Base-by-base conservation (phyloP, 2,113 vertebrate genomes). In the Ptyas mucosa region DNA sequence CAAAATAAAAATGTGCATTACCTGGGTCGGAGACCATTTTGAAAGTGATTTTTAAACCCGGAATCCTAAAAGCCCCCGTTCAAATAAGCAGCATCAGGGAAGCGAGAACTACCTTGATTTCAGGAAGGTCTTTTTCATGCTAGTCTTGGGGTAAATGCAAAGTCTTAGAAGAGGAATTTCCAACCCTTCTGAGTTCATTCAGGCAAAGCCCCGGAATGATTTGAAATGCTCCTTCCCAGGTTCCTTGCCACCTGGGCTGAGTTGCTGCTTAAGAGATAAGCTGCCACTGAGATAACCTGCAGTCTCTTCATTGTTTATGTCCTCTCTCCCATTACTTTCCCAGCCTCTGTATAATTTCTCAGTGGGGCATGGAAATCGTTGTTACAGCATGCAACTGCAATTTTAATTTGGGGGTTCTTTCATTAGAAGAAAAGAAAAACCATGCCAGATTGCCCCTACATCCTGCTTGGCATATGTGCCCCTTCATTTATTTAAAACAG, bases 21-120 rank as follows among this genome's bases (percentile, higher is more conserved):
- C 93, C 39, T 51, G 46, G 21, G 89, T 61, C n/a, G 88, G 94
- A 95, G 55, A 58, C 55, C 11, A 95, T 85, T 96, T 96, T 93
- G 93, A n/a, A 52, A 26, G 14, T 26, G 15, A 5, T 89, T 89
- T 89, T 61, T 39, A 52, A 54, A 18, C 53, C 53, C 29, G 7
- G 15, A 46, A n/a, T 26, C 53, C 18, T 88, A 39, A 24, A 93
- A 93, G 18, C 8, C 34, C 18, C 69, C 15, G 34, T 15, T 18
- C n/a, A 75, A 39, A 15, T 43, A 20, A 34, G 20, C 75, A 43
- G 15, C 8, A 43, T 81, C n/a, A 43, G 20, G 34, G 75, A 81
- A 81, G 75, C 18, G 21, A 81, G 34, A 81, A 9, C 18, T 81
- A 81, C 34, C 8, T 81, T 43, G 75, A 39, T 18, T 81, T 64